phyloP scores from a whole-genome alignment of 2,113 vertebrate species.

The Lota lota region DNA sequence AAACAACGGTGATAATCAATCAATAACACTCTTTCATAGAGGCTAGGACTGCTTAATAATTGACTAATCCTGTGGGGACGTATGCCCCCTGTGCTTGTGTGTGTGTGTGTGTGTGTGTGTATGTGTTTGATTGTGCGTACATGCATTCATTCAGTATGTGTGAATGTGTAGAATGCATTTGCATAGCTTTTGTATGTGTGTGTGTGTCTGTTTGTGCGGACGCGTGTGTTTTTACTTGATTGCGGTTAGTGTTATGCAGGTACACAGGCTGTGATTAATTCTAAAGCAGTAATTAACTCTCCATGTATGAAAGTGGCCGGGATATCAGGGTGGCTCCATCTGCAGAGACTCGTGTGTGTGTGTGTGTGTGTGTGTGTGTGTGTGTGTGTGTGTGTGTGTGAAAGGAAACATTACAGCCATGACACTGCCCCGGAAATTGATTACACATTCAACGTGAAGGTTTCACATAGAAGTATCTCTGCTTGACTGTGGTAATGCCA shows the following conservation, averaged over 20 bases:
- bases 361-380: not conserved
- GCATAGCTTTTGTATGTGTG: constrained; percentile 12
- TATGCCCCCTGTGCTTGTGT: constrained; percentile 44
- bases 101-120: constrained; percentile 1
- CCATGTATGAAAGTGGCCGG: constrained; percentile 25
- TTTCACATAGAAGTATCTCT: no score
- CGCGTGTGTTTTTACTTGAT: constrained; percentile 42
- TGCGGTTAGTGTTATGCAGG: constrained; percentile 38
- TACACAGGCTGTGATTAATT: constrained; percentile 51
- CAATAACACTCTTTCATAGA: constrained; percentile 87
- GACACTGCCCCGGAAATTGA: no score
- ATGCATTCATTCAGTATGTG: not conserved
- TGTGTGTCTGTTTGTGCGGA: constrained; percentile 41
- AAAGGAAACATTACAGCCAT: no score
- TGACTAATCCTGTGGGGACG: constrained; percentile 81
- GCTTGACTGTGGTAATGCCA: no score
- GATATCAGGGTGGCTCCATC: constrained; percentile 21
- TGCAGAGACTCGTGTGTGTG: constrained; percentile 41
- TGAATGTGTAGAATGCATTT: not conserved
- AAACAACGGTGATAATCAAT: constrained; percentile 84
- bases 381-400: no score
- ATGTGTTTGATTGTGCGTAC: not conserved
- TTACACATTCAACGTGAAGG: no score
- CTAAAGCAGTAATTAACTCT: constrained; percentile 47
- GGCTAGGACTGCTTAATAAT: constrained; percentile 91